Conservation (phyloP, 2,797 vertebrate genomes). For the Labroides dimidiatus region DNA sequence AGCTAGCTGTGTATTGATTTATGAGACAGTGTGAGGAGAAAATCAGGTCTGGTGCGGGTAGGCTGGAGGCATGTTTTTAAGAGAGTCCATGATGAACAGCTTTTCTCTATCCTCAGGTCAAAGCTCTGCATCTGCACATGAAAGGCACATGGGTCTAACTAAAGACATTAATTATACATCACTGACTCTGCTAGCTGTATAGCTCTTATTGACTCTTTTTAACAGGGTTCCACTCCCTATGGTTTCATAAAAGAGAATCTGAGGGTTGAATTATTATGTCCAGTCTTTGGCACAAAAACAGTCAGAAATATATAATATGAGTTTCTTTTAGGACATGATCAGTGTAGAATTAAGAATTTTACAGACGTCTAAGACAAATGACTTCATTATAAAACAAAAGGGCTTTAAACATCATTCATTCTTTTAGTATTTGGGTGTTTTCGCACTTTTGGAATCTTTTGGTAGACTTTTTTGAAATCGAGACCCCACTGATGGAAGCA, state of each 20-base stretch:
- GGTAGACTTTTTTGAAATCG: too few species aligned
- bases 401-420: too few species aligned
- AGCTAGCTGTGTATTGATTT: constrained; percentile 66
- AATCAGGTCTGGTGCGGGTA: constrained; percentile 69
- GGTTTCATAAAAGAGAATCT: neutral
- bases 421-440: too few species aligned
- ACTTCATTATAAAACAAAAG: too few species aligned
- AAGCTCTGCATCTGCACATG: constrained; percentile 32
- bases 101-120: constrained; percentile 35
- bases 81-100: constrained; percentile 43
- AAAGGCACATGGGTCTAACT: constrained; percentile 12
- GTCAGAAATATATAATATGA: too few species aligned
- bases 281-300: neutral
- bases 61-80: constrained; percentile 65
- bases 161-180: neutral
- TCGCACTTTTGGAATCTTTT: too few species aligned
- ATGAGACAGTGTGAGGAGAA: constrained; percentile 59
- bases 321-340: too few species aligned
- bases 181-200: neutral
- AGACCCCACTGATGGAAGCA: too few species aligned
- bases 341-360: too few species aligned
- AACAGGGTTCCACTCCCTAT: neutral
- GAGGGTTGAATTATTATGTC: neutral
- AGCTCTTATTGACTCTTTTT: neutral
- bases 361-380: too few species aligned